These are phyloP conservation scores for Thecophora atra DNA, from an alignment of 2,888 invertebrate species.

Conservation along the genomic window DNA sequence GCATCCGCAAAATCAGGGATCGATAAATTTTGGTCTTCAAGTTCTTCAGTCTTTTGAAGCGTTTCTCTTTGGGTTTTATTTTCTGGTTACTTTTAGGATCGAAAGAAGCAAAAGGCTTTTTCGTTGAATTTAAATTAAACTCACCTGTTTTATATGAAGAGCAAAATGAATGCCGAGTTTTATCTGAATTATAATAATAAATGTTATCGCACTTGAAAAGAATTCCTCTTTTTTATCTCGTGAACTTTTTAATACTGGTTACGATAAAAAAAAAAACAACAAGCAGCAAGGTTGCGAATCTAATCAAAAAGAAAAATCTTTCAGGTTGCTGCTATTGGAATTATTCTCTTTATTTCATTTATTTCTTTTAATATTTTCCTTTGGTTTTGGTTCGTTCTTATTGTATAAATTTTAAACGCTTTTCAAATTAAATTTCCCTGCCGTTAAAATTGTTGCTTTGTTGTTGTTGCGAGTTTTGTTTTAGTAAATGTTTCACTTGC, in stretches of 20 bases:
- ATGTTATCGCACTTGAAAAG: too few relatives aligned
- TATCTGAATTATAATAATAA: too few relatives aligned
- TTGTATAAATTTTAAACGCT: not conserved
- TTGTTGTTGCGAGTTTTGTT: conserved; percentile 25
- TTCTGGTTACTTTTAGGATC: too few relatives aligned
- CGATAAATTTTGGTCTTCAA: conserved; percentile 29
- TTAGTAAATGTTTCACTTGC: conserved; percentile 42
- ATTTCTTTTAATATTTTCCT: not conserved
- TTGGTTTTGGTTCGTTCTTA: not conserved
- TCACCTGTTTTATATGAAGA: not conserved
- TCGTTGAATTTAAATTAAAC: not conserved
- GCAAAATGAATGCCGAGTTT: not conserved
- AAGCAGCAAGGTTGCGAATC: not conserved
- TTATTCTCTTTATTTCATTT: not conserved
- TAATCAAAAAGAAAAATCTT: too few relatives aligned
- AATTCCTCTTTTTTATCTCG: too few relatives aligned
- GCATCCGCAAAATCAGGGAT: conserved; percentile 32
- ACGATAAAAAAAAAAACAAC: not conserved
- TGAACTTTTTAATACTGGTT: too few relatives aligned
- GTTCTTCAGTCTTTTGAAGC: too few relatives aligned
- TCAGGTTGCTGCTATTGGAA: too few relatives aligned
- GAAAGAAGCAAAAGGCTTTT: not conserved
- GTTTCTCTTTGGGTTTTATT: too few relatives aligned
- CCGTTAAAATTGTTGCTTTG: conserved; percentile 34
- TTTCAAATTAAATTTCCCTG: too few relatives aligned